A percentile compares a stretch with the other conserved stretches of the same genome.
phyloP scores from a whole-genome alignment of 2,113 vertebrate species.

The Raphicerus campestris region DNA sequence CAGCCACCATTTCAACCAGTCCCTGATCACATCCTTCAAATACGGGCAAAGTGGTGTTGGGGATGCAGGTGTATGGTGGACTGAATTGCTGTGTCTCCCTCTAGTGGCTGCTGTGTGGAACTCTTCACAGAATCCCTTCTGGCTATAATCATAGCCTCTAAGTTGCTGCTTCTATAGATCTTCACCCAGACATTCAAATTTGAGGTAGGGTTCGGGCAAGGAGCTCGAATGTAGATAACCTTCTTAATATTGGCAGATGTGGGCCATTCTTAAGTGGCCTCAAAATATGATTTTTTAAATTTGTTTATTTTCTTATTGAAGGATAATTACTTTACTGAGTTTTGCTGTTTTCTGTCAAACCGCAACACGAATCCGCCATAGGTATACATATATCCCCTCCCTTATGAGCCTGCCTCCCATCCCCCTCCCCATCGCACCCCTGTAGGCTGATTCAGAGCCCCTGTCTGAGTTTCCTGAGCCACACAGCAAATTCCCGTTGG shows the following conservation, averaged over 20 bases:
- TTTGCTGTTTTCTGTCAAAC: not conserved
- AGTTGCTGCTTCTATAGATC: not conserved
- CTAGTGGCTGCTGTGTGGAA: not conserved
- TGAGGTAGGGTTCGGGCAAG: not conserved
- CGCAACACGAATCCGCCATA: not conserved
- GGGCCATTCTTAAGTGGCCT: not conserved
- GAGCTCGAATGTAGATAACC: not conserved
- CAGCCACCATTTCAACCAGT: not conserved
- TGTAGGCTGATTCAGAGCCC: not conserved
- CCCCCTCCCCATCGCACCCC: rapidly evolving
- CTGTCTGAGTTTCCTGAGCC: not conserved
- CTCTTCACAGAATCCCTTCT: not conserved
- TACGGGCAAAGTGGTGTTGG: not conserved
- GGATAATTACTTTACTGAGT: not conserved
- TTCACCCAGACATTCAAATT: not conserved
- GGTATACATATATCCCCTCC: not conserved
- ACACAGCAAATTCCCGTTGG: not conserved
- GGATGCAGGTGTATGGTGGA: too few species aligned
- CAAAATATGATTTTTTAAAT: not conserved
- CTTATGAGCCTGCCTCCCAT: not conserved
- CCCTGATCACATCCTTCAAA: not conserved
- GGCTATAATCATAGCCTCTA: not conserved
- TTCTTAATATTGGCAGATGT: not conserved
- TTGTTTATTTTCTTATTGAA: not conserved
- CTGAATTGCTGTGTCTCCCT: not conserved